These are phyloP conservation scores for Eremophila alpestris DNA, from an alignment of 2,797 vertebrate genomes.

Conservation along the genomic window DNA sequence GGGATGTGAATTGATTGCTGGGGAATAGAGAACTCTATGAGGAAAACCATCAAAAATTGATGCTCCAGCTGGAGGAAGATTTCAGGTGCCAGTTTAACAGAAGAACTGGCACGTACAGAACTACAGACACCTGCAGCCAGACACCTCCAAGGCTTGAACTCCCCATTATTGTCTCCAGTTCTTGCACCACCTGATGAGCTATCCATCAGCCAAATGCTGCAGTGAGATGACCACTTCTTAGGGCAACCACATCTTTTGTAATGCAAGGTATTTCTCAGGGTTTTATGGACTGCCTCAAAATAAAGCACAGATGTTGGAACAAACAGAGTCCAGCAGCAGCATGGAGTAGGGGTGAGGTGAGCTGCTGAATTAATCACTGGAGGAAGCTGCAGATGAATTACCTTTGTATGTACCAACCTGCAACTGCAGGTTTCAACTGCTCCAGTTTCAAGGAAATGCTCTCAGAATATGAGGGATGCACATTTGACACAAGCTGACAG, in stretches of 20 bases:
- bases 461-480: neutral
- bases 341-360: neutral
- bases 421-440: neutral
- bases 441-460: rapidly evolving
- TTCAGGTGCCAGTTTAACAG: neutral
- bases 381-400: neutral
- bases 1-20: neutral
- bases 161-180: neutral
- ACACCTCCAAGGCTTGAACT: neutral
- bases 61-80: neutral
- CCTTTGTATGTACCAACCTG: neutral
- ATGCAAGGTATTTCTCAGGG: neutral
- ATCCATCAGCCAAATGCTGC: neutral
- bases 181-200: neutral
- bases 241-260: neutral
- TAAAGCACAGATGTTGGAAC: neutral
- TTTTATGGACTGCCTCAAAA: neutral
- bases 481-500: neutral
- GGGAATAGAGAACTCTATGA: neutral
- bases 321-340: neutral
- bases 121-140: neutral
- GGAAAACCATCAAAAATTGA: neutral
- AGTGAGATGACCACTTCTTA: neutral
- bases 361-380: neutral
- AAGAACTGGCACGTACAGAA: neutral